A percentile compares a stretch with the other conserved stretches of the same genome.
These are phyloP conservation scores for Bilobella aurantiaca DNA, from an alignment of 1,140 invertebrate species.

Conservation along the genomic window DNA sequence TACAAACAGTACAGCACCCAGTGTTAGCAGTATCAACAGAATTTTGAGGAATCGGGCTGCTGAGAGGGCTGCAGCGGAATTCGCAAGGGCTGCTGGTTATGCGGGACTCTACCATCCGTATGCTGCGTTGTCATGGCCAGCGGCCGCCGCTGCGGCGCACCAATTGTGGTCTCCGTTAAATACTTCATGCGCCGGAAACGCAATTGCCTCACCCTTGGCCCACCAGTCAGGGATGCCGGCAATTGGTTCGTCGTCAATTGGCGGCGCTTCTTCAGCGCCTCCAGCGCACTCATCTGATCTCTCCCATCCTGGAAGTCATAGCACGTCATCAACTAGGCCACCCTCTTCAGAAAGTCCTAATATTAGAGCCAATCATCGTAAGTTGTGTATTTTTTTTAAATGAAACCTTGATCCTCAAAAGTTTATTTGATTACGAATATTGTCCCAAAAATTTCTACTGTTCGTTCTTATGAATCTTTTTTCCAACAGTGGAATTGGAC, in stretches of 20 bases:
- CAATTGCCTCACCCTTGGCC: no score
- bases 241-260: no score
- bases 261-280: conserved; percentile 22
- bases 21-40: conserved; percentile 84
- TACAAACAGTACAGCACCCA: conserved; percentile 73
- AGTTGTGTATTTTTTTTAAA: conserved; percentile 3
- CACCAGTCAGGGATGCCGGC: no score
- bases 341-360: conserved; percentile 34
- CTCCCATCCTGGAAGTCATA: conserved; percentile 35
- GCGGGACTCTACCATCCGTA: conserved; percentile 55
- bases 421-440: no score
- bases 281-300: conserved; percentile 34
- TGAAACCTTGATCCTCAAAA: no score
- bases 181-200: no score
- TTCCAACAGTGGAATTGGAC: conserved; percentile 30
- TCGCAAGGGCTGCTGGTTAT: conserved; percentile 78
- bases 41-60: conserved; percentile 81
- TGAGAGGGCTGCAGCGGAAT: conserved; percentile 84
- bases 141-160: conserved; percentile 26
- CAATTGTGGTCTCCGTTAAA: conserved; percentile 36
- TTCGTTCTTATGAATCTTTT: neutral
- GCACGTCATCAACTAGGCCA: conserved; percentile 31
- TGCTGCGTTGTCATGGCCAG: conserved; percentile 38
- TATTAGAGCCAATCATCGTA: conserved; percentile 27
- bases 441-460: neutral